Base-by-base conservation (phyloP, 2,797 vertebrate species). In the Alauda arvensis region DNA sequence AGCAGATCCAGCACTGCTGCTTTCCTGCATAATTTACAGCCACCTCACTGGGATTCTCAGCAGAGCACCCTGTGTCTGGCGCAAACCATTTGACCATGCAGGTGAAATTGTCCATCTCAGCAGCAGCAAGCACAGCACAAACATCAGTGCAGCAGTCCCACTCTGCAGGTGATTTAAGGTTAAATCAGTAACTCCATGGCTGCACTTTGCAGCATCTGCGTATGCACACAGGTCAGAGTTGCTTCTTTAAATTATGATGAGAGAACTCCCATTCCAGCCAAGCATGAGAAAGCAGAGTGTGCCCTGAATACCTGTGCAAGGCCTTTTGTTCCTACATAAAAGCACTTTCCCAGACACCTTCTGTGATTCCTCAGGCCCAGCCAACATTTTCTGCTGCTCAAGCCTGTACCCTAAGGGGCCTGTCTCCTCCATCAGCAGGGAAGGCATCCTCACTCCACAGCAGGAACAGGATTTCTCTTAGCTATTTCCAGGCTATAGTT, bases 1-100 rank as follows among this genome's bases (percentile, higher is more conserved):
- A 53, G 70, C 0, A 2, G n/a, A n/a, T 7, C 46, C 78, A 74
- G 61, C 46, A 14, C 53, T 16, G 42, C 33, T 66, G 63, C 12
- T 60, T 56, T 76, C 81, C 88, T 89, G 63, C 85, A 91, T 86
- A 84, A 93, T 91, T 92, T 63, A 89, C 52, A 81, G 45, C 0
- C 8, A 72, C 70, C 70, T 76, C 74, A 16, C 6, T 37, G 66
- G 9, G 26, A 37, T n/a, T 17, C 83, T 62, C 94, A 34, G 60
- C 84, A 83, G 75, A 81, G 45, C 46, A 63, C 3, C 33, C 24
- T 2, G 4, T 18, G 49, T 5, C 26, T 77, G 57, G 53, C 75
- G 85, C 45, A 34, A 53, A 18, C 5, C 75, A 25, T 15, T 12
- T 56, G 80, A 56, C 18, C 7, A 0, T 17, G 70, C 56, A 52